phyloP scores from a whole-genome alignment of 2,888 invertebrate species.

The Macaria liturata region DNA sequence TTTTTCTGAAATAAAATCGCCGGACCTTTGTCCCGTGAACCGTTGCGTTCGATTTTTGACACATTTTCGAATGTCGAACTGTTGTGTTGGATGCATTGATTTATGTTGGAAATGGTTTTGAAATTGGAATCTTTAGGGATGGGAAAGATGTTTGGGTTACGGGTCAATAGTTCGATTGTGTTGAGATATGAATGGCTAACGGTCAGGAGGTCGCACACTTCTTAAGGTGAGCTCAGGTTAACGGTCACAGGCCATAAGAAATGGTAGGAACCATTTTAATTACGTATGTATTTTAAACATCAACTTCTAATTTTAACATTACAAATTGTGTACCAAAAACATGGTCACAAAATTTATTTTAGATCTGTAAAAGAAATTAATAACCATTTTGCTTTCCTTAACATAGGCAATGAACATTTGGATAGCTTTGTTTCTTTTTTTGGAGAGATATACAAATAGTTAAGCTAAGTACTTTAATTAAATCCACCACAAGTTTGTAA shows the following conservation, averaged over 20 bases:
- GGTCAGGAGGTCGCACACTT: conserved; percentile 74
- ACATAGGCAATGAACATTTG: no score
- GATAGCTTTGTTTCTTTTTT: no score
- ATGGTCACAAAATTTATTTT: no score
- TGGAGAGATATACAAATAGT: no score
- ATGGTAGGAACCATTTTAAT: background rate
- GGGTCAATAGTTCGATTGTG: conserved; percentile 73
- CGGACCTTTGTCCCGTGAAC: conserved; percentile 62
- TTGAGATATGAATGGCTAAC: conserved; percentile 63
- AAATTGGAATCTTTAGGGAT: conserved; percentile 55
- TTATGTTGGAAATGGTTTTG: conserved; percentile 68
- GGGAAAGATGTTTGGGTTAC: conserved; percentile 68
- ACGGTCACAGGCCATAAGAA: conserved; percentile 45
- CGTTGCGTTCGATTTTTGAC: conserved; percentile 73
- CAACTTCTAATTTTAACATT: no score
- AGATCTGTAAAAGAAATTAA: no score
- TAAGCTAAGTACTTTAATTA: no score
- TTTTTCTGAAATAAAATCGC: conserved; percentile 74
- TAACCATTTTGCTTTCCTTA: no score
- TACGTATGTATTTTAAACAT: background rate
- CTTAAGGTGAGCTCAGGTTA: conserved; percentile 64
- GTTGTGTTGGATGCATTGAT: conserved; percentile 73
- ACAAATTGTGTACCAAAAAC: no score
- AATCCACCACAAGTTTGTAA: no score
- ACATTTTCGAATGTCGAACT: conserved; percentile 68